Base-by-base conservation (phyloP, 2,113 vertebrate genomes). In the Neolamprologus modestus region DNA sequence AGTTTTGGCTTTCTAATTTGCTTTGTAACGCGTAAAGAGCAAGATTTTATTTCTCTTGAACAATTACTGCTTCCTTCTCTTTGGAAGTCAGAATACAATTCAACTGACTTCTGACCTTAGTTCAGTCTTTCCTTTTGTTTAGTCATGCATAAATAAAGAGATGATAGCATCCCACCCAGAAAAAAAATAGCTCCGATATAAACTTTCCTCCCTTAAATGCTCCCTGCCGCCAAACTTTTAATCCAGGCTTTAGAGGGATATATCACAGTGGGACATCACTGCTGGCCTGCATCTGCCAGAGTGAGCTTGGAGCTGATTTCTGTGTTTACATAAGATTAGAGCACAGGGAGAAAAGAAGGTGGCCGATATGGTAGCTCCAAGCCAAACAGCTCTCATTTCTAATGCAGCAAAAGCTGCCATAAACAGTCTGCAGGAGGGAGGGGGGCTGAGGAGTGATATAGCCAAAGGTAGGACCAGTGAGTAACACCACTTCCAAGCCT, bases 261-360 rank as follows among this genome's bases (percentile, higher is more conserved):
- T 94, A 94, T 94, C 92, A 73, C 94, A 86, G 89, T 84, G 81
- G 89, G 90, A 93, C 92, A 90, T 92, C 92, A 88, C 88, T 91
- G 92, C 90, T 93, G 92, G 92, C 92, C 91, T 89, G 92, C 92
- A 94, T 93, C 91, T 91, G 90, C 90, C 91, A 81, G 87, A 89
- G 88, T 33, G 91, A 89, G 92, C 91, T 91, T 89, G 89, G 91
- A 93, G 94, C 92, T 92, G 92, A 92, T 93, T 93, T 92, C 90
- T 94, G 88, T 95, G 94, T 95, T 95, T 94, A 95, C 94, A 92
- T 86, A 92, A 95, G 94, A 95, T 95, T 95, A 95, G 89, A 93
- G 94, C 84, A 35, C 82, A 52, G 88, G 88, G 86, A 91, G 88
- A 87, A 84, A 91, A 90, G 89, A 92, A 93, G 87, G 91, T 92